A percentile compares a stretch with the other conserved stretches of the same genome.
phyloP scores from a whole-genome alignment of 2,888 invertebrate genomes.

The Barypeithes pellucidus region DNA sequence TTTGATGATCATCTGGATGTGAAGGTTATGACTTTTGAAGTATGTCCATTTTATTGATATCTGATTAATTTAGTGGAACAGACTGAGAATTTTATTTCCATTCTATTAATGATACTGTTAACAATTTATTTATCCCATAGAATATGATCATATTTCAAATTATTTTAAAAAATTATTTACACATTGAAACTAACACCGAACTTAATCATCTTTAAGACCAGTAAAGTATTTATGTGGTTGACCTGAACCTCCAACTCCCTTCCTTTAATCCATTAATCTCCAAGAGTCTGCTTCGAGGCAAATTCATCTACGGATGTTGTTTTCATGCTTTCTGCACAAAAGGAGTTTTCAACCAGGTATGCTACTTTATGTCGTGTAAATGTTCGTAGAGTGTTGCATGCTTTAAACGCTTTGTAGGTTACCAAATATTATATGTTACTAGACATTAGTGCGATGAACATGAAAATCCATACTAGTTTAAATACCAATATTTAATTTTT shows the following conservation, averaged over 20 bases:
- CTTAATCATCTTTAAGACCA: not conserved
- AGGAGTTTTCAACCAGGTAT: constrained; percentile 61
- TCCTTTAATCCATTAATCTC: constrained; percentile 41
- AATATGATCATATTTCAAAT: too few relatives aligned
- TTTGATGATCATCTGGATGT: too few relatives aligned
- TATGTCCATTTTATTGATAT: too few relatives aligned
- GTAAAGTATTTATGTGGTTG: constrained; percentile 22
- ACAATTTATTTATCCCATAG: too few relatives aligned
- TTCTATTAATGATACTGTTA: too few relatives aligned
- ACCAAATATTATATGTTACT: constrained; percentile 14
- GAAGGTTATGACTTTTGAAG: too few relatives aligned
- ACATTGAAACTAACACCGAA: not conserved
- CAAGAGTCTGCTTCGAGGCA: constrained; percentile 61
- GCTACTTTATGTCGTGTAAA: constrained; percentile 55
- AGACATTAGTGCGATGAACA: too few relatives aligned
- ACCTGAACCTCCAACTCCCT: constrained; percentile 22
- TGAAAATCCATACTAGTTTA: too few relatives aligned
- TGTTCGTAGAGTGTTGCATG: constrained; percentile 56
- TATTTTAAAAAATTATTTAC: not conserved
- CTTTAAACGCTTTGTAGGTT: constrained; percentile 39
- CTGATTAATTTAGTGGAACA: too few relatives aligned
- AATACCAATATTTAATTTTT: too few relatives aligned
- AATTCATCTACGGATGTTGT: constrained; percentile 60
- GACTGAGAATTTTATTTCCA: too few relatives aligned
- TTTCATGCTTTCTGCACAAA: constrained; percentile 60